A percentile compares a stretch with the other conserved stretches of the same genome.
These are phyloP conservation scores for Rhadina sibilatrix DNA, from an alignment of 2,113 vertebrate genomes.

Conservation along the genomic window DNA sequence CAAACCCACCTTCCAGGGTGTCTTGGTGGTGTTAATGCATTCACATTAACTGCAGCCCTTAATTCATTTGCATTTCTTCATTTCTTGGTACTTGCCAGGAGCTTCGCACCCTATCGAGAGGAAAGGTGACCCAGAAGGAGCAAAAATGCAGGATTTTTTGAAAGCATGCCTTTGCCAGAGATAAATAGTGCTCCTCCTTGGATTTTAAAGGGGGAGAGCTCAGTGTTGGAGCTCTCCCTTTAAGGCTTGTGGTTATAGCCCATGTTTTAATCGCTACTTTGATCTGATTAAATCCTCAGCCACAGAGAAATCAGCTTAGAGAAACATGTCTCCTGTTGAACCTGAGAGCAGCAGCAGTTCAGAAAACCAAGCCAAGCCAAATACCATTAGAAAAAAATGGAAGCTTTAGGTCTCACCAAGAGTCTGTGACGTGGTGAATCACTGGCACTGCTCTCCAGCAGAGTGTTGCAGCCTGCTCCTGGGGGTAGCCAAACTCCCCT, in stretches of 20 bases:
- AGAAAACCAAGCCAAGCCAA: conserved; percentile 43
- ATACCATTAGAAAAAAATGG: neutral
- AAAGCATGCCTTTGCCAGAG: neutral
- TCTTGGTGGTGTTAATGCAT: neutral
- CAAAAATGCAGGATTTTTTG: neutral
- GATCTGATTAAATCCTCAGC: conserved; percentile 69
- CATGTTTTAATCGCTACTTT: conserved; percentile 51
- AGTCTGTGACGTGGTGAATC: neutral
- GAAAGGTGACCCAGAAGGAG: conserved; percentile 2
- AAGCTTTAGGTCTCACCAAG: neutral
- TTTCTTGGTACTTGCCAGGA: neutral
- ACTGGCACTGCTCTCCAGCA: neutral
- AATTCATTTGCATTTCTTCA: neutral
- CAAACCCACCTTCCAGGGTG: neutral
- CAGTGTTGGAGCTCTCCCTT: conserved; percentile 28
- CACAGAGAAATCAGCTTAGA: conserved; percentile 64
- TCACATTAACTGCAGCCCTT: conserved; percentile 12
- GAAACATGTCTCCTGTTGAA: conserved; percentile 63
- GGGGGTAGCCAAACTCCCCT: neutral
- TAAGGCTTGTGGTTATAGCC: conserved; percentile 46
- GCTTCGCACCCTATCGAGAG: neutral
- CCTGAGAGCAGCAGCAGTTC: conserved; percentile 50
- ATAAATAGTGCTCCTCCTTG: neutral
- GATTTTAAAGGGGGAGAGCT: neutral
- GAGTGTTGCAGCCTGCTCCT: neutral